These are phyloP conservation scores for Amblyopsis hoosieri DNA, from an alignment of 2,797 vertebrate species.

Conservation along the genomic window DNA sequence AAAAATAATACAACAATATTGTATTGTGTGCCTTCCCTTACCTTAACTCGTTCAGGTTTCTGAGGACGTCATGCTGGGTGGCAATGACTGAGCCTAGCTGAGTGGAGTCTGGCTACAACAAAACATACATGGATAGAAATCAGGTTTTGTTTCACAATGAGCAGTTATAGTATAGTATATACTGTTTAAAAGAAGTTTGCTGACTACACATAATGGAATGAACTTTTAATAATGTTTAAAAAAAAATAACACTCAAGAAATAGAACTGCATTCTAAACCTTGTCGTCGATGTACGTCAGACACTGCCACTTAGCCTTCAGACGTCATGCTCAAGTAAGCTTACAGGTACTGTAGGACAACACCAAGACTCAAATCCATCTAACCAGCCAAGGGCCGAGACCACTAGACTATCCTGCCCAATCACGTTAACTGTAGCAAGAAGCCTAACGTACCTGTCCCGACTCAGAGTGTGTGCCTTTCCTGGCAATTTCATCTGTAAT, in stretches of 20 bases:
- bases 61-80: constrained; percentile 89
- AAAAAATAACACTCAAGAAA: neutral
- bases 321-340: too few relatives aligned
- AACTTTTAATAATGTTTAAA: too few relatives aligned
- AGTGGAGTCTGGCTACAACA: constrained; percentile 64
- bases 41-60: constrained; percentile 89
- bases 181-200: too few relatives aligned
- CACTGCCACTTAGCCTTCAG: too few relatives aligned
- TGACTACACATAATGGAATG: neutral
- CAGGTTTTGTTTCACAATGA: neutral
- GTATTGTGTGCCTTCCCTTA: constrained; percentile 59
- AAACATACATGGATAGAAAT: neutral
- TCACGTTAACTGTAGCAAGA: too few relatives aligned
- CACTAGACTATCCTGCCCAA: too few relatives aligned
- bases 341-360: too few relatives aligned
- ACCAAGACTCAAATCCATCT: too few relatives aligned
- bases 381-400: too few relatives aligned
- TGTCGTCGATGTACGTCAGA: too few relatives aligned
- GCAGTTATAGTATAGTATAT: neutral
- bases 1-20: constrained; percentile 12
- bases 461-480: constrained; percentile 72
- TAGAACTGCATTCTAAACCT: neutral
- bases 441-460: constrained; percentile 78
- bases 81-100: constrained; percentile 81
- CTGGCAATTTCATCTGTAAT: constrained; percentile 87